These are phyloP conservation scores for Neomicropteryx cornuta DNA, from an alignment of 1,140 invertebrate genomes.

Conservation along the genomic window DNA sequence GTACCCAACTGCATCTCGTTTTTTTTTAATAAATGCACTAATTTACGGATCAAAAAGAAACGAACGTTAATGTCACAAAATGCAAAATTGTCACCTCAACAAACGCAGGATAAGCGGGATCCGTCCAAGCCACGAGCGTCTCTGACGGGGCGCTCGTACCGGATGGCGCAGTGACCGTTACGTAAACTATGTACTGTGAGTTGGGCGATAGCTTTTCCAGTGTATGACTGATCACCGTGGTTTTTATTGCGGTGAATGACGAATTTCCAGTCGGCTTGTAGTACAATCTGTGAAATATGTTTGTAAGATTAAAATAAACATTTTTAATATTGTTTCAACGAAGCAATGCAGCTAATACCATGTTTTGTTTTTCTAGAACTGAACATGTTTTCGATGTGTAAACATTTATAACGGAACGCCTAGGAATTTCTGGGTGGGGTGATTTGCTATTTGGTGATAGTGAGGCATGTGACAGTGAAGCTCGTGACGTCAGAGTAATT, in stretches of 20 bases:
- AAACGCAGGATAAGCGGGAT: constrained; percentile 73
- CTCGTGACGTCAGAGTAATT: no score
- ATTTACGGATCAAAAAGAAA: no score
- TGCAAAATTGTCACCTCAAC: constrained; percentile 76
- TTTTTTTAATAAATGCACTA: no score
- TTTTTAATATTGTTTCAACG: background rate
- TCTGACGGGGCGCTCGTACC: constrained; percentile 63
- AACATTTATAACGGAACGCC: no score
- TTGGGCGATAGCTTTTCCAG: constrained; percentile 60
- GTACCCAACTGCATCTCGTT: no score
- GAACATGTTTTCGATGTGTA: no score
- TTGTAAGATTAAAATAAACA: constrained; percentile 1
- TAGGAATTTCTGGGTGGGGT: no score
- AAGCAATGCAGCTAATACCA: no score
- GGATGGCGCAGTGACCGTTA: constrained; percentile 52
- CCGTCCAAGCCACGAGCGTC: constrained; percentile 73
- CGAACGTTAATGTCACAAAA: no score
- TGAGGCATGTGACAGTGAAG: no score
- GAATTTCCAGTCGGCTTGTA: constrained; percentile 49
- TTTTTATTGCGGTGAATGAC: constrained; percentile 47
- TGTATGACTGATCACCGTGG: constrained; percentile 54
- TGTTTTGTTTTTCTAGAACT: no score
- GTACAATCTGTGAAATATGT: constrained; percentile 41
- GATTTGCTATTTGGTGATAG: no score
- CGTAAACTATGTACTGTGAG: constrained; percentile 66